Evolutionary conservation across 92 coral and sea anemone genomes (phyloP).

Genomic region (Micromussa lordhowensis): DNA sequence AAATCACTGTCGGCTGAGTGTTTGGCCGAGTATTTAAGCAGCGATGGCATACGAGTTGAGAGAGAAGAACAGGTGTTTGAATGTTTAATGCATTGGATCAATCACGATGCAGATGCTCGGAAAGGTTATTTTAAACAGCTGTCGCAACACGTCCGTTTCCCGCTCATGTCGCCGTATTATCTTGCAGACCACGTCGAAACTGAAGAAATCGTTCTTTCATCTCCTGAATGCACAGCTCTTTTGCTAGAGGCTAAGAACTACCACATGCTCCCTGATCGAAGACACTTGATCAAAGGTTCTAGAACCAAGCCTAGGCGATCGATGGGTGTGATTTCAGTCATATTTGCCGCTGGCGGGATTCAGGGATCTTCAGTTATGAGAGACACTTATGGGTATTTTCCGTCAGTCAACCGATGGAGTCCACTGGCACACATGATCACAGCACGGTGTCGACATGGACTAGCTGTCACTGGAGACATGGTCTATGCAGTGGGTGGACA

Average conservation of each 20-base stretch:
- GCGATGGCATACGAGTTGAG: conserved; percentile 91
- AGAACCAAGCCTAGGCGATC: conserved; percentile 91
- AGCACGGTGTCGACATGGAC: conserved; percentile 97
- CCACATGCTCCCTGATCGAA: conserved; percentile 94
- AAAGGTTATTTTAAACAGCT: conserved; percentile 73
- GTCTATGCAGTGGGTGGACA: conserved; percentile 99
- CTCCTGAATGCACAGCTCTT: conserved; percentile 90
- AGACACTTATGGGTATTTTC: conserved; percentile 90
- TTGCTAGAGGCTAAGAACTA: conserved; percentile 97
- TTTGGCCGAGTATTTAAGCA: conserved; percentile 74
- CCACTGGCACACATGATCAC: conserved; percentile 87
- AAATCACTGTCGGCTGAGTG: conserved; percentile 83
- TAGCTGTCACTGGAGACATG: conserved; percentile 97
- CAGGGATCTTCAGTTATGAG: conserved; percentile 92
- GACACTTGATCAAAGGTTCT: conserved; percentile 91
- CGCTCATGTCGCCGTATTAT: conserved; percentile 97
- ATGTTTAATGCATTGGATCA: conserved; percentile 89
- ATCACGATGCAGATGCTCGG: conserved; percentile 79
- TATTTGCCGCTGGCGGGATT: conserved; percentile 98
- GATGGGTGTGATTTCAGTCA: conserved; percentile 93
- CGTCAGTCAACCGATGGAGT: conserved; percentile 87
- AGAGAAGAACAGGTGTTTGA: conserved; percentile 97
- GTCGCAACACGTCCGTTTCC: conserved; percentile 85
- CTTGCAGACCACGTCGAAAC: conserved; percentile 97
- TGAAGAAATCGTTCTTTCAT: conserved; percentile 79